Percentiles rank a stretch among this genome's conserved stretches.
Conservation (phyloP, 2,113 vertebrate genomes). For the Salminus brasiliensis region DNA sequence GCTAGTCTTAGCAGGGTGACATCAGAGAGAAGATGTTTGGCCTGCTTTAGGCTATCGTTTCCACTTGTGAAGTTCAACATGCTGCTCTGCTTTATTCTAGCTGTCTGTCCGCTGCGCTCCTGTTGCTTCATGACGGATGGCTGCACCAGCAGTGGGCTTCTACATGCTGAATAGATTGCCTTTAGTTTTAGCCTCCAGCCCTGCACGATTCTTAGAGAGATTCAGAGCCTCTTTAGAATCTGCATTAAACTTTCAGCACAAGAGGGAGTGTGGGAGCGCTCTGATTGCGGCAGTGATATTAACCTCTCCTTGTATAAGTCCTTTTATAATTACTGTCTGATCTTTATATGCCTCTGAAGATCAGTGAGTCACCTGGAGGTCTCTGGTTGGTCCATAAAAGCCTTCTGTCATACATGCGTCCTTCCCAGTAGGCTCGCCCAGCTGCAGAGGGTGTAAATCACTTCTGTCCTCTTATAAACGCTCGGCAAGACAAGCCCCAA, state of each 20-base stretch:
- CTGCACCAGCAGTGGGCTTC: not conserved
- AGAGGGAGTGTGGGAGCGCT: not conserved
- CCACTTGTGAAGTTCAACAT: not conserved
- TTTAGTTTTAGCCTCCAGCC: not conserved
- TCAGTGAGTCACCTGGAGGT: conserved; percentile 18
- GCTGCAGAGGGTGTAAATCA: conserved; percentile 17
- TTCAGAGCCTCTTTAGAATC: conserved; percentile 13
- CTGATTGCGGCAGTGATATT: conserved; percentile 22
- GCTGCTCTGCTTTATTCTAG: not conserved
- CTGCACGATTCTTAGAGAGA: not conserved
- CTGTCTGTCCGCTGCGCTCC: not conserved
- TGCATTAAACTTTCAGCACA: conserved; percentile 27
- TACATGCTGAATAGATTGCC: not conserved
- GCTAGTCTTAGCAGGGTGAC: not conserved
- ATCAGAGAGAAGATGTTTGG: not conserved
- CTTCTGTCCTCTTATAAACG: conserved; percentile 8
- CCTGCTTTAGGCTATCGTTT: conserved; percentile 1
- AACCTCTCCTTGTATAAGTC: conserved; percentile 25
- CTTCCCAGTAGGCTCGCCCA: conserved; percentile 10
- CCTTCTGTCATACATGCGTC: not conserved
- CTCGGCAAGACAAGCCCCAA: conserved; percentile 1
- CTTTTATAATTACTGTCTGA: conserved; percentile 38
- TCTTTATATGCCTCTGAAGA: conserved; percentile 26
- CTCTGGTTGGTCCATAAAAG: conserved; percentile 26
- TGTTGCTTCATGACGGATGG: not conserved